Base-by-base conservation (phyloP, 2,888 invertebrate species). In the Phasia obesa region DNA sequence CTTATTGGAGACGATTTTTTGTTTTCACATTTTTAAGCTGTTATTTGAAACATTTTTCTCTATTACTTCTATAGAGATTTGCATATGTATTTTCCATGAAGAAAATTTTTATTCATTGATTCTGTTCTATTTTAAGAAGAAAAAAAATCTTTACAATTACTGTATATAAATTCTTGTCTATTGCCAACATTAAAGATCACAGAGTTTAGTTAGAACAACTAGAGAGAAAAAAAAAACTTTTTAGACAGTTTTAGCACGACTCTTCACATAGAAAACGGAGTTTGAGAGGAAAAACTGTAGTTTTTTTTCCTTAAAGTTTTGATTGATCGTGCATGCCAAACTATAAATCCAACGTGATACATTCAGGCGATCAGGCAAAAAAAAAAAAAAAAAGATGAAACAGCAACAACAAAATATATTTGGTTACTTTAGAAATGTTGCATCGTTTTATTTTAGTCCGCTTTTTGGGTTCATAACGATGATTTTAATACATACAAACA, bases 281-380 rank as follows among this genome's bases (percentile, higher is more conserved):
- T 60, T 75, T 59, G 25, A 60, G 74, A 70, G 59, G 67, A 75
- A 83, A 78, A 78, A 49, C 64, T 64, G 59, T 89, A 90, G 89
- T 57, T 78, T 47, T 78, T 47, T 78, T 83, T 70, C 75, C 65
- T 78, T n/a, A 70, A 67, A 78, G 90, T 91, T 90, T 91, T 91
- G 91, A 91, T 91, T 91, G 91, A 91, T 91, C 91, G 91, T 91
- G 91, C 90, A 91, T 90, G 90, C 89, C 90, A 91, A 90, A 90
- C 91, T 91, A 90, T 90, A 90, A 91, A 90, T 90, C 90, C 89
- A 90, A 91, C 91, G 91, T 91, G 91, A 91, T 91, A 91, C 91
- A 91, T 91, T 90, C 90, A 85, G 91, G 91, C 91, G 90, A 91
- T 91, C 91, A 91, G 91, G 91, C 89, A 81, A 75, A 64, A 83